Percentiles rank a stretch among this genome's conserved stretches.
Conservation (phyloP, 1,140 invertebrate species). For the Protaetia brevitarsis region DNA sequence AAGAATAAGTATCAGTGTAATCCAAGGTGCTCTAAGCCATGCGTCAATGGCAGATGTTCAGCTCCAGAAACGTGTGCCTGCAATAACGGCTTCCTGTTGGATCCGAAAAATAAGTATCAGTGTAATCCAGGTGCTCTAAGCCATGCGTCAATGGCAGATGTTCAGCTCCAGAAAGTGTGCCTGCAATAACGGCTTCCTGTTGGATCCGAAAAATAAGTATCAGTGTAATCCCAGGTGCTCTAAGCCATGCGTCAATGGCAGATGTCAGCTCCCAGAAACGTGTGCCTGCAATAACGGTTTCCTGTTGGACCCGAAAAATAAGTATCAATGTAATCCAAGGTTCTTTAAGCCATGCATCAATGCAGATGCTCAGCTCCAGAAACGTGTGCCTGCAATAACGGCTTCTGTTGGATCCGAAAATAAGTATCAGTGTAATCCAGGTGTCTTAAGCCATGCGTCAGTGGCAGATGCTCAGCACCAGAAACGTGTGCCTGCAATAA, state of each 20-base stretch:
- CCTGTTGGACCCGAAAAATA: neutral
- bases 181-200: slow-evolving; percentile 35
- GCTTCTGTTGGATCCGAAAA: slow-evolving; percentile 35
- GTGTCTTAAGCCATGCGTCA: slow-evolving; percentile 55
- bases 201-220: slow-evolving; percentile 6
- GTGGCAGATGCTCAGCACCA: slow-evolving; percentile 45
- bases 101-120: slow-evolving; percentile 42
- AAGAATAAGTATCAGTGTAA: slow-evolving; percentile 33
- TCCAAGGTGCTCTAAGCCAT: slow-evolving; percentile 32
- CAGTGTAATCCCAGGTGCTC: slow-evolving; percentile 50
- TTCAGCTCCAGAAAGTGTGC: slow-evolving; percentile 30
- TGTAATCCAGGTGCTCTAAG: slow-evolving; percentile 47
- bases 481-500: slow-evolving; percentile 48
- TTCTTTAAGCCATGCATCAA: slow-evolving; percentile 49
- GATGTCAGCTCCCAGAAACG: slow-evolving; percentile 45
- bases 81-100: slow-evolving; percentile 33
- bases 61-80: slow-evolving; percentile 56
- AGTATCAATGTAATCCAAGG: neutral
- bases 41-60: slow-evolving; percentile 51
- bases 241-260: slow-evolving; percentile 31
- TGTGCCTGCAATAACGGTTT: slow-evolving; percentile 35
- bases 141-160: slow-evolving; percentile 38
- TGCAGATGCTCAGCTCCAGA: slow-evolving; percentile 47
- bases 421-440: slow-evolving; percentile 49
- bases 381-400: slow-evolving; percentile 50